Evolutionary conservation across 2,797 vertebrate species (phyloP).

Genomic region (Mus spretus): DNA sequence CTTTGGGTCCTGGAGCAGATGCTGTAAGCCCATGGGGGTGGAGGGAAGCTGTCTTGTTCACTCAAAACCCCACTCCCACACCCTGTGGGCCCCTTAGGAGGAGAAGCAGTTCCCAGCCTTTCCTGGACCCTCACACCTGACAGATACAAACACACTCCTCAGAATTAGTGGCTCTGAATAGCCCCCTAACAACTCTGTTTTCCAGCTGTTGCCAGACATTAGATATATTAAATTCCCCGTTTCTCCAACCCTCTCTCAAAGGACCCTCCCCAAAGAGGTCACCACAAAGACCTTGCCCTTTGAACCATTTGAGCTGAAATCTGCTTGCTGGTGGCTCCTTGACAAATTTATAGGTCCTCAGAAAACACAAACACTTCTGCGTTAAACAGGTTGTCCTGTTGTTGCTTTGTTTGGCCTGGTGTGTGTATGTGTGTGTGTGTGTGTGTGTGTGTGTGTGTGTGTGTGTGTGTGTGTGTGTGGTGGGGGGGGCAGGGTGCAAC

Average conservation of each 20-base stretch:
- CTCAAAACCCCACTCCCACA: neutral
- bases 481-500: neutral
- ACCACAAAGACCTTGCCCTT: neutral
- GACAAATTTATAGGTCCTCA: neutral
- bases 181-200: neutral
- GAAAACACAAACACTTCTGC: constrained; percentile 28
- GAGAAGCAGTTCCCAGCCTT: neutral
- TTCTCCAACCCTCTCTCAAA: neutral
- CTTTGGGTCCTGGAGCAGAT: neutral
- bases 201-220: neutral
- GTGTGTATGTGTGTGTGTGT: neutral
- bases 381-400: neutral
- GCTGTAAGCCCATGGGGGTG: neutral
- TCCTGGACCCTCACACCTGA: neutral
- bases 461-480: too few relatives aligned
- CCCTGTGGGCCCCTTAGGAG: neutral
- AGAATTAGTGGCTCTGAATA: neutral
- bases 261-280: neutral
- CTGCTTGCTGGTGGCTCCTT: constrained; percentile 21
- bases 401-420: neutral
- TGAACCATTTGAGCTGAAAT: constrained; percentile 14
- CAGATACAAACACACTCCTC: neutral
- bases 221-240: neutral
- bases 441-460: too few relatives aligned
- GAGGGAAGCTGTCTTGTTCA: neutral